Base-by-base conservation (phyloP, 2,797 vertebrate genomes). In the Mustela erminea region DNA sequence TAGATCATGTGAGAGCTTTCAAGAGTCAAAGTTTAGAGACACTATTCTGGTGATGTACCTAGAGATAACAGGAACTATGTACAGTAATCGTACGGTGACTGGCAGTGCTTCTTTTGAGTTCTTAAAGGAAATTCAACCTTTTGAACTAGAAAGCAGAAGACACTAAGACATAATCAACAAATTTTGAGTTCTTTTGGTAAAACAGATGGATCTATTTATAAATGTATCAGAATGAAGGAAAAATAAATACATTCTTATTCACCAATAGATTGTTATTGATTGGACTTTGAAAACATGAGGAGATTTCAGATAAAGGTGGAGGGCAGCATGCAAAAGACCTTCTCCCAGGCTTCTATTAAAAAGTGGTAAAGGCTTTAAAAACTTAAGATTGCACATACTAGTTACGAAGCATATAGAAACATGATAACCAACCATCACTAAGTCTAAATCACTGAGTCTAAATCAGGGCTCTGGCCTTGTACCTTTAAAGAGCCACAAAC, bases 351-450 rank as follows among this genome's bases (percentile, higher is more conserved):
- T 58, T 84, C 78, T 64, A 92, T 46, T 86, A 82, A 93, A 95
- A 97, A 90, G 7, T 87, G 29, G 43, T 27, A 60, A 88, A 78
- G 7, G 18, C 75, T 72, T 68, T 35, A 13, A 62, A 96, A 86
- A 43, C 1, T 46, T 52, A 58, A 64, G 29, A 64, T 60, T 83
- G 32, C n/a, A 96, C 46, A 96, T 68, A 96, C 54, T 52, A 90
- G 66, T 94, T 87, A 93, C 58, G 93, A 80, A 58, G 86, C 27
- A 93, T 68, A 82, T 1, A 88, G 38, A 95, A 93, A 97, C 93
- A 97, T 97, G 97, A 97, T 97, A 93, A 18, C 78, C 77, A 89
- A 97, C 81, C 23, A 87, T 68, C 82, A 96, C 7, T 52, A 12
- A 83, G 41, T 85, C 46, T 95, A 43, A 72, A 84, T 49, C 82